Conservation (phyloP, 2,888 invertebrate species). For the Deilephila porcellus region DNA sequence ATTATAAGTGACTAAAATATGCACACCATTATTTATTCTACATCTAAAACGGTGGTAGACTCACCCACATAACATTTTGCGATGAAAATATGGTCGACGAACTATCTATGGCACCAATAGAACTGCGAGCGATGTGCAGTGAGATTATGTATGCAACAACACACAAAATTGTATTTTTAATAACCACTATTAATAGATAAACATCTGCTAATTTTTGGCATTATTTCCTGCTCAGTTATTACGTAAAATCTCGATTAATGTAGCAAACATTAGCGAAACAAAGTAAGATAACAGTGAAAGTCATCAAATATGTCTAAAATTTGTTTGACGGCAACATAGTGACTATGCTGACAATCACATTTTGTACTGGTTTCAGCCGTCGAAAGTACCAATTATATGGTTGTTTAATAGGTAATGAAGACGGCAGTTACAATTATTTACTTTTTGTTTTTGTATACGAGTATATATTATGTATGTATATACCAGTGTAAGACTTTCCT, state of each 20-base stretch:
- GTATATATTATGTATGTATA: too few species aligned
- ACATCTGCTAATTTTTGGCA: conserved; percentile 4
- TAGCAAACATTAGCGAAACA: not conserved
- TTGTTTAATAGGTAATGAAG: too few species aligned
- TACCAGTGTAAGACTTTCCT: too few species aligned
- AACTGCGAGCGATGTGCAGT: too few species aligned
- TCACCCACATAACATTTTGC: not conserved
- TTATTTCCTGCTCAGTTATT: conserved; percentile 1
- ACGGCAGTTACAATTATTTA: too few species aligned
- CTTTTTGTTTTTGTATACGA: too few species aligned
- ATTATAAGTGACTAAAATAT: too few species aligned
- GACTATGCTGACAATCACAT: conserved; percentile 7
- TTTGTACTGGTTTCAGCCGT: not conserved
- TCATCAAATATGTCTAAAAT: conserved; percentile 5
- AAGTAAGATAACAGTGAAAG: conserved; percentile 21
- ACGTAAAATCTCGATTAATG: not conserved
- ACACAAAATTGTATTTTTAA: not conserved
- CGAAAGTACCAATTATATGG: not conserved
- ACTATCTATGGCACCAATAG: too few species aligned
- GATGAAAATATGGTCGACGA: too few species aligned
- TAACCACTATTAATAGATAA: conserved; percentile 8
- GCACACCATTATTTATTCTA: not conserved
- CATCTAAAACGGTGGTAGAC: not conserved
- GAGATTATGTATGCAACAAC: not conserved
- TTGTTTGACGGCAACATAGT: not conserved